Evolutionary conservation across 2,888 invertebrate species (phyloP).

Genomic region (Ariolimax columbianus): DNA sequence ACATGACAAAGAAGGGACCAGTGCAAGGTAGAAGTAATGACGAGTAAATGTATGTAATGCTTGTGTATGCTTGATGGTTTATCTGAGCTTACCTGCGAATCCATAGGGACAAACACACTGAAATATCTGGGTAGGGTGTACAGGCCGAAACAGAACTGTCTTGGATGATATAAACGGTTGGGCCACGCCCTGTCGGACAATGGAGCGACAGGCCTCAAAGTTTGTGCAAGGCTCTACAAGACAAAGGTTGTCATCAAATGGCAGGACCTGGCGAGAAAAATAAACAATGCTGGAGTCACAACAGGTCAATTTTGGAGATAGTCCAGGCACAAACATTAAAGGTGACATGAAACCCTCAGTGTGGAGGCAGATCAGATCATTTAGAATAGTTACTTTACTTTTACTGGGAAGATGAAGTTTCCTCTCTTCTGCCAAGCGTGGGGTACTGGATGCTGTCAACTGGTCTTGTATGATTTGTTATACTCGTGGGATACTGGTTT

Average conservation of each 20-base stretch:
- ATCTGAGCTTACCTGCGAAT: constrained; percentile 85
- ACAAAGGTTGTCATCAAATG: constrained; percentile 97
- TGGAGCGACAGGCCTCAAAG: constrained; percentile 93
- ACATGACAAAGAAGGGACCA: neutral
- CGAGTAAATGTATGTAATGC: neutral
- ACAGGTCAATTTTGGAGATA: no score
- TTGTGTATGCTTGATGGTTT: neutral
- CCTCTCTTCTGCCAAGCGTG: no score
- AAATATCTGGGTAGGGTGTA: constrained; percentile 95
- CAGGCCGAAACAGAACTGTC: constrained; percentile 93
- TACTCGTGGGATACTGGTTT: no score
- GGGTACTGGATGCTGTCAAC: no score
- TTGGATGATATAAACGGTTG: constrained; percentile 92
- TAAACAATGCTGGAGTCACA: neutral
- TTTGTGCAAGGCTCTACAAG: constrained; percentile 96
- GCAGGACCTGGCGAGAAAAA: constrained; percentile 84
- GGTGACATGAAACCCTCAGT: no score
- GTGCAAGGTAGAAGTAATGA: neutral
- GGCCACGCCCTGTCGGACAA: constrained; percentile 93
- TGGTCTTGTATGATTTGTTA: no score
- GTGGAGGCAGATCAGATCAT: no score
- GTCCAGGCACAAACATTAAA: no score
- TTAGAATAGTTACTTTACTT: no score
- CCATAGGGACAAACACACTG: constrained; percentile 94
- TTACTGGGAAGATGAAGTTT: no score